Percentiles rank a stretch among this genome's conserved stretches.
phyloP scores from a whole-genome alignment of 2,113 vertebrate genomes.

The Dunckerocampus dactyliophorus region DNA sequence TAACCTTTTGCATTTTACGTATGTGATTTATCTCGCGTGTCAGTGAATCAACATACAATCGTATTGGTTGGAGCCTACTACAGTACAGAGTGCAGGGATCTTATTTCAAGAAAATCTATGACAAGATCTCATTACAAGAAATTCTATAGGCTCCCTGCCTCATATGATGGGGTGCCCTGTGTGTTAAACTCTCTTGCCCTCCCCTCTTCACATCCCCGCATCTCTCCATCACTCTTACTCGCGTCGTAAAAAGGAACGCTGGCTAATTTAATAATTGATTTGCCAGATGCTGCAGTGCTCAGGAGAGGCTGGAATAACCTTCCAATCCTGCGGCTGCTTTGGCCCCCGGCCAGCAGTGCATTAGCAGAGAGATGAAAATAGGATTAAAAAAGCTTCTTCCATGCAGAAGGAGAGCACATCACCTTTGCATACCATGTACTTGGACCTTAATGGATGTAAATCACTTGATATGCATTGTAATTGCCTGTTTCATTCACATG shows the following conservation, averaged over 20 bases:
- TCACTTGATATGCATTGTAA: constrained; percentile 5
- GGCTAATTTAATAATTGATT: constrained; percentile 78
- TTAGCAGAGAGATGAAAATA: constrained; percentile 67
- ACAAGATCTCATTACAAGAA: constrained; percentile 70
- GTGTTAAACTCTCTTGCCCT: constrained; percentile 24
- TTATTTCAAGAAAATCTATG: constrained; percentile 64
- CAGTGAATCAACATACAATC: constrained; percentile 41
- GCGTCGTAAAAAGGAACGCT: constrained; percentile 62
- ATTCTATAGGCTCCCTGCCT: constrained; percentile 57
- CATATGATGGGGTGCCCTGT: constrained; percentile 60
- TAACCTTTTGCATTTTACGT: constrained; percentile 7
- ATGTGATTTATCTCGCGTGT: constrained; percentile 34
- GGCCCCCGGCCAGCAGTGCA: constrained; percentile 64
- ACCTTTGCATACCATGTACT: constrained; percentile 21
- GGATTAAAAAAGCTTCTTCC: constrained; percentile 67
- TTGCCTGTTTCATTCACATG: too few species aligned
- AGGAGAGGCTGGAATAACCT: constrained; percentile 68
- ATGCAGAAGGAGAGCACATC: constrained; percentile 44
- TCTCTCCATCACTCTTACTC: constrained; percentile 54
- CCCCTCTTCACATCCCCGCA: constrained; percentile 31
- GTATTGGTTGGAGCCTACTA: constrained; percentile 45
- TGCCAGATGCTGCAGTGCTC: constrained; percentile 75
- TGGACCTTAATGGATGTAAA: constrained; percentile 55
- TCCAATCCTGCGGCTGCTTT: constrained; percentile 60
- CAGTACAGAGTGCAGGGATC: constrained; percentile 34